These are phyloP conservation scores for Eilema griseolum DNA, from an alignment of 2,888 invertebrate genomes.

Conservation along the genomic window DNA sequence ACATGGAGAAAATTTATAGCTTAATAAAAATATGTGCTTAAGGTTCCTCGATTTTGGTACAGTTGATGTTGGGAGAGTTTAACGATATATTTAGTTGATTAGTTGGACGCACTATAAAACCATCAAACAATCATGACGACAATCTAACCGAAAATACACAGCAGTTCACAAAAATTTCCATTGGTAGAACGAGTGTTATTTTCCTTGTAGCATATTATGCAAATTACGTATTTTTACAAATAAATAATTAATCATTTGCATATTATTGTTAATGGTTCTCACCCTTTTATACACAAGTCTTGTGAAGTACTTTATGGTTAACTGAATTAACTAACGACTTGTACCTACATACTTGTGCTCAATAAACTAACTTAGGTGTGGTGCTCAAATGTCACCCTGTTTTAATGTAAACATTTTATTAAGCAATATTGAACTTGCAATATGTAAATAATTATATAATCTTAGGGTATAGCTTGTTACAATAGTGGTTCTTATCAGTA, in stretches of 20 bases:
- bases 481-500: slow-evolving; percentile 38
- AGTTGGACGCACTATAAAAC: not conserved
- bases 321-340: no score
- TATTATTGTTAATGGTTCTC: slow-evolving; percentile 17
- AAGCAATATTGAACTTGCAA: not conserved
- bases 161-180: slow-evolving; percentile 13
- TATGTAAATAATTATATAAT: not conserved
- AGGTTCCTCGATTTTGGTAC: not conserved
- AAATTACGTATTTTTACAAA: slow-evolving; percentile 25
- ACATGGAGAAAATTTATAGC: no score
- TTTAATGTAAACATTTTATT: not conserved
- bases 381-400: not conserved
- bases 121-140: not conserved
- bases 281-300: slow-evolving; percentile 26
- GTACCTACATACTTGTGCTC: no score
- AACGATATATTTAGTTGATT: not conserved
- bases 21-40: no score
- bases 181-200: slow-evolving; percentile 38
- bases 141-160: not conserved
- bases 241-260: slow-evolving; percentile 7
- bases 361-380: no score
- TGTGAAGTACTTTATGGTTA: not conserved
- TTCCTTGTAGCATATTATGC: slow-evolving; percentile 37
- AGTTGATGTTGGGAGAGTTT: not conserved
- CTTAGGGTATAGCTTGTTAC: slow-evolving; percentile 24